Evolutionary conservation across 2,888 invertebrate species (phyloP).

Genomic region (Lagria hirta): DNA sequence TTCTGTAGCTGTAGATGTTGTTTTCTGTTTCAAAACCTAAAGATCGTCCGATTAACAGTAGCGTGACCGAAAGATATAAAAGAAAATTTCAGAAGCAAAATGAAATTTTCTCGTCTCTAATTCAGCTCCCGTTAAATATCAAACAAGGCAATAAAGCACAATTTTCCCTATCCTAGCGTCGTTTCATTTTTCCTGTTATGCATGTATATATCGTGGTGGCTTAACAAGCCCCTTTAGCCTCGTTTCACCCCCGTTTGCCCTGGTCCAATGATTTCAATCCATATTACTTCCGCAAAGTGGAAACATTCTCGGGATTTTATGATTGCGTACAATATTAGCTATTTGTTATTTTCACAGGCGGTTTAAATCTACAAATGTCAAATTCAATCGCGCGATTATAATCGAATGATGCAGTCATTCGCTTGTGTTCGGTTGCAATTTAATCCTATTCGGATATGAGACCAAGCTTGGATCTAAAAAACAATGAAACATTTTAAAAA

Average conservation of each 20-base stretch:
- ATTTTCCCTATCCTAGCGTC: conserved; percentile 26
- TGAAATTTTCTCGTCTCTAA: conserved; percentile 35
- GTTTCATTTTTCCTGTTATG: conserved; percentile 19
- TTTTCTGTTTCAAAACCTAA: conserved; percentile 7
- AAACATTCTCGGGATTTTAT: conserved; percentile 45
- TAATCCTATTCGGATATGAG: conserved; percentile 11
- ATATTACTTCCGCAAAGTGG: conserved; percentile 43
- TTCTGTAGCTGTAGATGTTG: conserved; percentile 8
- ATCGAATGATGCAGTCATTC: conserved; percentile 29
- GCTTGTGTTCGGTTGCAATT: conserved; percentile 15
- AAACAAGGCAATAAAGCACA: conserved; percentile 32
- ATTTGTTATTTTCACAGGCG: conserved; percentile 46
- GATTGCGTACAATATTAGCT: conserved; percentile 44
- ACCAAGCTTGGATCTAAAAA: too few relatives aligned
- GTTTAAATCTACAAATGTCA: conserved; percentile 46
- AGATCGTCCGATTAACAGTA: conserved; percentile 30
- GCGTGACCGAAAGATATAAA: conserved; percentile 34
- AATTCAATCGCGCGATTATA: conserved; percentile 37
- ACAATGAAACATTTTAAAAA: conserved; percentile 1
- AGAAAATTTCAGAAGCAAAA: conserved; percentile 29
- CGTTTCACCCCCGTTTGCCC: conserved; percentile 16
- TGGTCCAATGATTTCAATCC: conserved; percentile 43
- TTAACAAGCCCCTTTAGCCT: conserved; percentile 10
- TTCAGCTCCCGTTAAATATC: conserved; percentile 25
- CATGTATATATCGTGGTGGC: conserved; percentile 21